A percentile compares a stretch with the other conserved stretches of the same genome.
Conservation (phyloP, 2,888 invertebrate genomes). For the Parelbella ahira region DNA sequence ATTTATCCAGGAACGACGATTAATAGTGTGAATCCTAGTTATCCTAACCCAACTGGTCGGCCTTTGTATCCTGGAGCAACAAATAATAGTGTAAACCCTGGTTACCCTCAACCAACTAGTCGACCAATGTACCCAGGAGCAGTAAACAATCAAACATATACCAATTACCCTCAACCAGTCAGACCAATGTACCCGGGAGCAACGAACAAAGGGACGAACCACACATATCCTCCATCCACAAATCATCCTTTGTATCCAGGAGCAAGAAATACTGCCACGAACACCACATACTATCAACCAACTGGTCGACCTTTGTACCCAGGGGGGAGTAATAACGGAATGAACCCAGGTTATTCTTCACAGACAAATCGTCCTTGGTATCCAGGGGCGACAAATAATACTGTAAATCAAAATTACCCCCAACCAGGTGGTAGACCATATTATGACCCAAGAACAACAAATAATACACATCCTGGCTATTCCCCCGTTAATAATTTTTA, state of each 20-base stretch:
- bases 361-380: conserved; percentile 1
- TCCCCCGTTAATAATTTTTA: conserved; percentile 12
- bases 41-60: neutral
- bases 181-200: conserved; percentile 1
- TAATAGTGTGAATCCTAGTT: neutral
- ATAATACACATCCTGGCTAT: conserved; percentile 4
- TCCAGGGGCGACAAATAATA: neutral
- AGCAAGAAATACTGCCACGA: neutral
- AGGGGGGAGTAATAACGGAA: neutral
- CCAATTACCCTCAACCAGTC: neutral
- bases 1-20: neutral
- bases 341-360: neutral
- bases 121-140: conserved; percentile 6
- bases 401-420: neutral
- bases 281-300: neutral
- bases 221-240: too few species aligned
- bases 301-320: conserved; percentile 2
- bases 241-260: neutral
- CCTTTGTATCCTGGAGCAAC: neutral
- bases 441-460: neutral
- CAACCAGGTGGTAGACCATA: neutral
- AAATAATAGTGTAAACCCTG: conserved; percentile 3
- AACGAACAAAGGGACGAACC: neutral
- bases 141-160: neutral
- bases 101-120: neutral